Evolutionary conservation across 1,140 invertebrate species (phyloP), one percentile per base, ranked within the genome.

Genomic region (Trachelipus rathkii): DNA sequence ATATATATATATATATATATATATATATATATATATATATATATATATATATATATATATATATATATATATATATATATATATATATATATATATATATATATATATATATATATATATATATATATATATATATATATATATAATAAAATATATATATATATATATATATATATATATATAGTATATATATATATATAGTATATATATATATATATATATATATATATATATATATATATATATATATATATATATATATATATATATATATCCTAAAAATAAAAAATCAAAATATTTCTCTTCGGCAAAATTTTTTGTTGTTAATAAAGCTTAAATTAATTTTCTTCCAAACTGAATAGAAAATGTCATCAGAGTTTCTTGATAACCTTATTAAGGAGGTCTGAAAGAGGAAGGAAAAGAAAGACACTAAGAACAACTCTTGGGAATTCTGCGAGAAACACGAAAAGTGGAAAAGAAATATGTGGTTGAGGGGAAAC

Each of bases 11-110:
- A 68, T 11, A 68, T 11, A 68, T 11, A 68, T 11, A 68, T 11
- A 68, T 11, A 68, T 11, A 19, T n/a, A 68, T n/a, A 68, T n/a
- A 68, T n/a, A 68, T n/a, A 68, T n/a, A 68, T n/a, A 68, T n/a
- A 68, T n/a, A 68, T n/a, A 68, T n/a, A 68, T 68, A 68, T 68
- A 68, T 68, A 68, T 68, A 68, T 68, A 68, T 68, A 68, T 68
- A 68, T 19, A 68, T 68, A 68, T 68, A 68, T 68, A 68, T n/a
- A 68, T 68, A 68, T 68, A 68, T 68, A 68, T 68, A 68, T 68
- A 68, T 68, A 68, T 68, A 68, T 68, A 68, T 68, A 68, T 68
- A 68, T 68, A 68, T 68, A 68, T 68, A 68, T 68, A 68, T 68
- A 68, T 68, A 68, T 68, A 68, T 68, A 11, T 68, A 24, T 68